These are phyloP conservation scores for Drosophila erecta DNA, from an alignment of 1,140 invertebrate species.

Conservation along the genomic window DNA sequence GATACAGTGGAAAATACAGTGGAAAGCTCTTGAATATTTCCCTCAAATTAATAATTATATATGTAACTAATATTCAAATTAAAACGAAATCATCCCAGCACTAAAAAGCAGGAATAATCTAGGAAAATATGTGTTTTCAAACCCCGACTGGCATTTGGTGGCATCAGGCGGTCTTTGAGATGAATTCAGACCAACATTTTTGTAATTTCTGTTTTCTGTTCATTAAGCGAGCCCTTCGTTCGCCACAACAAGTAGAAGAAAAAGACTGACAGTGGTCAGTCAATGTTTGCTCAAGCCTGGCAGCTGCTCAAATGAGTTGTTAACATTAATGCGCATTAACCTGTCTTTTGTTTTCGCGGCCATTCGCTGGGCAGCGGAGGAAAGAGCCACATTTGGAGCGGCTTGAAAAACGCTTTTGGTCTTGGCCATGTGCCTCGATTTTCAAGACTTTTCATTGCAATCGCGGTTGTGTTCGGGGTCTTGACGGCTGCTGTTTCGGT, in stretches of 20 bases:
- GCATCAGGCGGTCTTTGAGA: conserved; percentile 19
- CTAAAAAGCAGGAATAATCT: conserved; percentile 3
- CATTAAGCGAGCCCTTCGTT: conserved; percentile 29
- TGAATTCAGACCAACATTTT: conserved; percentile 18
- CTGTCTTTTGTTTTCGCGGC: conserved; percentile 45
- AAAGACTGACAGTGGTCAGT: conserved; percentile 49
- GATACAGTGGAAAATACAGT: too few species aligned
- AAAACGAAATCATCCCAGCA: not conserved
- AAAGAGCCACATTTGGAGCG: conserved; percentile 22
- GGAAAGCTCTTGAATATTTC: too few species aligned
- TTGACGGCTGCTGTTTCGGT: conserved; percentile 36
- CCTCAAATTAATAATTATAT: too few species aligned
- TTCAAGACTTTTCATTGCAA: conserved; percentile 65
- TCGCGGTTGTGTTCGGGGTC: conserved; percentile 34
- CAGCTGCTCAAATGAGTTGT: conserved; percentile 64
- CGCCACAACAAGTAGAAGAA: not conserved
- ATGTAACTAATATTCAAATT: not conserved
- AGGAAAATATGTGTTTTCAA: conserved; percentile 16
- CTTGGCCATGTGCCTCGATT: conserved; percentile 57
- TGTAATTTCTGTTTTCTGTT: conserved; percentile 34
- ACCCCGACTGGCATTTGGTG: conserved; percentile 21
- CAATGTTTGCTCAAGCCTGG: conserved; percentile 48
- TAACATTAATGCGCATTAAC: conserved; percentile 67
- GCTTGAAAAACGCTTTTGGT: conserved; percentile 40
- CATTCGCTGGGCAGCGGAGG: conserved; percentile 3